phyloP scores from a whole-genome alignment of 1,140 invertebrate species.

The Drosophila rufa region DNA sequence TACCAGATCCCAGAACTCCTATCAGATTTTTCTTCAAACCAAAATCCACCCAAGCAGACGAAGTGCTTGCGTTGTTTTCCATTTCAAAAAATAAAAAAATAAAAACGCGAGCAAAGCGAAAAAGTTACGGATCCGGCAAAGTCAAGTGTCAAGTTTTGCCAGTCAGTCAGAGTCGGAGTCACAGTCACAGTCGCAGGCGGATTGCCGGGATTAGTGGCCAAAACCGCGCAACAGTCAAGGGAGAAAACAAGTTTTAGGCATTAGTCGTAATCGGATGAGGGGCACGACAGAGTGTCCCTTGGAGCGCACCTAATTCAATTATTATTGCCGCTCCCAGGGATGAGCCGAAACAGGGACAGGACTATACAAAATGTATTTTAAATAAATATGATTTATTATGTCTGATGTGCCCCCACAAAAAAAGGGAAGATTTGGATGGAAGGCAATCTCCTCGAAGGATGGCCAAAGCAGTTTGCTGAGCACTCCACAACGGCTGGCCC shows the following conservation, averaged over 20 bases:
- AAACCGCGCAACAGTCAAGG: slow-evolving; percentile 38
- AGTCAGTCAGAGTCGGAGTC: slow-evolving; percentile 22
- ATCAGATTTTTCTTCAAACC: slow-evolving; percentile 1
- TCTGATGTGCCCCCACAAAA: slow-evolving; percentile 56
- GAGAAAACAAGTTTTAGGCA: slow-evolving; percentile 56
- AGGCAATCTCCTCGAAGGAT: slow-evolving; percentile 65
- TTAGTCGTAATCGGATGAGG: slow-evolving; percentile 51
- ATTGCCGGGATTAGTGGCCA: slow-evolving; percentile 39
- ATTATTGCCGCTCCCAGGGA: slow-evolving; percentile 54
- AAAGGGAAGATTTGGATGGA: neutral
- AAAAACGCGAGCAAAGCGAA: slow-evolving; percentile 8
- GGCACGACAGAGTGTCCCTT: slow-evolving; percentile 23
- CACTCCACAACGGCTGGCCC: slow-evolving; percentile 45
- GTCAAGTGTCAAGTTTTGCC: slow-evolving; percentile 47
- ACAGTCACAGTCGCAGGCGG: slow-evolving; percentile 20
- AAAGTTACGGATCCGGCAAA: slow-evolving; percentile 27
- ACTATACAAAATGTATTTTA: slow-evolving; percentile 66
- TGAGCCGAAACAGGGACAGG: neutral
- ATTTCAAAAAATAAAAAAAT: neutral
- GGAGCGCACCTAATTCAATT: slow-evolving; percentile 69
- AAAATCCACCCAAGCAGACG: neutral
- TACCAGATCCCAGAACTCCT: neutral
- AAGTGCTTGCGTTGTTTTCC: slow-evolving; percentile 15
- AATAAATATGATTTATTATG: slow-evolving; percentile 84
- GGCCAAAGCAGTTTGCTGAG: slow-evolving; percentile 63